A percentile compares a stretch with the other conserved stretches of the same genome.
Conservation (phyloP, 2,113 vertebrate genomes). For the Perca schrenkii region DNA sequence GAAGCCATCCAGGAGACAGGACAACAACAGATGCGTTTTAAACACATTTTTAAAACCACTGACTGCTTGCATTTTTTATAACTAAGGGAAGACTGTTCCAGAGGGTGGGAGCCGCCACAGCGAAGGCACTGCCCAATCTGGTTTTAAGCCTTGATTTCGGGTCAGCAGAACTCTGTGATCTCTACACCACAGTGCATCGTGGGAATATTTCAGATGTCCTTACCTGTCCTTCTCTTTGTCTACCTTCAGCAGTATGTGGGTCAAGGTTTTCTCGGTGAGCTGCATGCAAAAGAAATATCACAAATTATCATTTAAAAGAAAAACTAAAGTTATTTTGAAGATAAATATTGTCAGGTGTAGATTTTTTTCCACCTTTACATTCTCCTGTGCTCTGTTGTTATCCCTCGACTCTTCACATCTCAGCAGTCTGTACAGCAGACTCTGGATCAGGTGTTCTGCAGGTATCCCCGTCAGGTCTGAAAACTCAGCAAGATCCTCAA, state of each 20-base stretch:
- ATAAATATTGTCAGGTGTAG: not conserved
- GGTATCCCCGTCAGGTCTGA: constrained; percentile 11
- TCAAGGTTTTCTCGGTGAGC: constrained; percentile 47
- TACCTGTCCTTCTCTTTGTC: constrained; percentile 73
- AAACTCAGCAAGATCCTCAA: constrained; percentile 68
- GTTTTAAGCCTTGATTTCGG: too few relatives aligned
- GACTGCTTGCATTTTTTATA: too few relatives aligned
- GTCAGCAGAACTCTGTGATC: too few relatives aligned
- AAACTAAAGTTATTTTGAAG: accelerated
- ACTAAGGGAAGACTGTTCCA: too few relatives aligned
- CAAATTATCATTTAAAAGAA: not conserved
- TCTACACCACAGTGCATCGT: not conserved
- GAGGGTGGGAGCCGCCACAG: too few relatives aligned
- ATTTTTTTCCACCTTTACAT: constrained; percentile 54
- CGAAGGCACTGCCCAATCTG: too few relatives aligned
- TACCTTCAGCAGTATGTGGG: constrained; percentile 53
- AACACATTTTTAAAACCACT: too few relatives aligned
- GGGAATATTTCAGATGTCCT: not conserved
- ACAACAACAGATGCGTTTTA: too few relatives aligned
- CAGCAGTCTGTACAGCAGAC: constrained; percentile 72
- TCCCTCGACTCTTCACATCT: not conserved
- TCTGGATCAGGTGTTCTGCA: constrained; percentile 76
- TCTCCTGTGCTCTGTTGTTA: not conserved
- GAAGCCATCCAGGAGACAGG: too few relatives aligned
- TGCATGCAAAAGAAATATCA: constrained; percentile 33